Evolutionary conservation across 1,140 invertebrate species (phyloP).

Genomic region (Trachymyrmex cornetzi): DNA sequence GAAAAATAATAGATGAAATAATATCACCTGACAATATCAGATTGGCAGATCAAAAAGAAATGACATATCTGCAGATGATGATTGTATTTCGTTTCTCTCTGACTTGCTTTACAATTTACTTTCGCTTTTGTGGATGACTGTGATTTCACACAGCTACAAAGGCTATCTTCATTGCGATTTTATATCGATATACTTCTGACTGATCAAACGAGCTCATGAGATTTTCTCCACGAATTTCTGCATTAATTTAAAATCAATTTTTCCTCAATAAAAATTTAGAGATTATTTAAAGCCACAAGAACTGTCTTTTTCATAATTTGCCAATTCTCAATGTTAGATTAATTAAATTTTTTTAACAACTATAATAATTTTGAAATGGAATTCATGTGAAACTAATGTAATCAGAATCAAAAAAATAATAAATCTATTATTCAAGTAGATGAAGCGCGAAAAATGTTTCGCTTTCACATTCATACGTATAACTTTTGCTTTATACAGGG

Average conservation of each 20-base stretch:
- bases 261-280: not conserved
- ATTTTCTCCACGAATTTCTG: not conserved
- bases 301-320: not conserved
- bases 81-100: no score
- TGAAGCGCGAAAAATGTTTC: not conserved
- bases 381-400: not conserved
- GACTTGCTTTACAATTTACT: not conserved
- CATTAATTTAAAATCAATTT: conserved; percentile 14
- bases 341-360: not conserved
- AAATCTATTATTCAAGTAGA: not conserved
- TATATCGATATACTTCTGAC: not conserved
- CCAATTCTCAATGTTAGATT: not conserved
- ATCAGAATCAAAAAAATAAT: conserved; percentile 9
- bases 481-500: not conserved
- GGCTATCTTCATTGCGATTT: not conserved
- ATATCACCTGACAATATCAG: not conserved
- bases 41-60: not conserved
- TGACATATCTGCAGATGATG: no score
- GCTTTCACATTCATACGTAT: not conserved
- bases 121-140: conserved; percentile 6
- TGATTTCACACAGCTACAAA: not conserved
- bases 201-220: not conserved
- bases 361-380: not conserved
- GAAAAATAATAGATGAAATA: not conserved
- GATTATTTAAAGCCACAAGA: not conserved